phyloP scores from a whole-genome alignment of 2,888 invertebrate genomes.

The Candidula unifasciata region DNA sequence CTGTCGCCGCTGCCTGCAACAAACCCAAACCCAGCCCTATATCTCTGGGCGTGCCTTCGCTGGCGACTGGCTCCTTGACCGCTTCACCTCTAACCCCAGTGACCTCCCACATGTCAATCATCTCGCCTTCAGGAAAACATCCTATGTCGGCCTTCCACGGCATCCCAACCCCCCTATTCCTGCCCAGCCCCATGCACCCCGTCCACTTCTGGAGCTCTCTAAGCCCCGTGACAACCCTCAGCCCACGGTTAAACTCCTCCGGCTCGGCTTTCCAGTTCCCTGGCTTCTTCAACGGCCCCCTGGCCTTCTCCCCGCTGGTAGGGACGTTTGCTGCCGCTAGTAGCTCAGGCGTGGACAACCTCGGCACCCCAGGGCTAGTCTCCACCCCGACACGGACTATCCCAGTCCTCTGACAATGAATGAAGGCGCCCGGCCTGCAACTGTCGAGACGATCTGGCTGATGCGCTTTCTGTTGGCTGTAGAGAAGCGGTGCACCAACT shows the following conservation, averaged over 20 bases:
- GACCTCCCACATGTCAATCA: slow-evolving; percentile 55
- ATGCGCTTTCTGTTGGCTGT: no score
- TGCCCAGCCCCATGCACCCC: slow-evolving; percentile 66
- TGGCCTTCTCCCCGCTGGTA: slow-evolving; percentile 65
- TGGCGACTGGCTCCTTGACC: slow-evolving; percentile 7
- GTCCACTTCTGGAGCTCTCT: slow-evolving; percentile 78
- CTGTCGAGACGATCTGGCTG: no score
- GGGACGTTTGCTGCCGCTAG: slow-evolving; percentile 52
- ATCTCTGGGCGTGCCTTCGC: slow-evolving; percentile 57
- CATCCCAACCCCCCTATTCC: slow-evolving; percentile 68
- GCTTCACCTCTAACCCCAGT: slow-evolving; percentile 59
- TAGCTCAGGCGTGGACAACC: slow-evolving; percentile 49
- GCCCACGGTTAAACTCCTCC: slow-evolving; percentile 64
- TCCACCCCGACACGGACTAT: slow-evolving; percentile 65
- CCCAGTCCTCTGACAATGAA: slow-evolving; percentile 63
- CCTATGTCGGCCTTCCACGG: slow-evolving; percentile 54
- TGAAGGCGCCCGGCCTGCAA: background rate
- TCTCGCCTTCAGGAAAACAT: slow-evolving; percentile 60
- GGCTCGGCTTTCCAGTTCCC: slow-evolving; percentile 72
- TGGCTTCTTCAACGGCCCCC: slow-evolving; percentile 59
- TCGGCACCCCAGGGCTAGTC: slow-evolving; percentile 63
- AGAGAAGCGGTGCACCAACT: no score
- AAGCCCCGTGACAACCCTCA: slow-evolving; percentile 74
- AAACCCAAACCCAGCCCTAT: slow-evolving; percentile 70
- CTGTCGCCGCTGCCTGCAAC: slow-evolving; percentile 22